phyloP scores from a whole-genome alignment of 2,888 invertebrate species.

The Polylopha cassiicola region DNA sequence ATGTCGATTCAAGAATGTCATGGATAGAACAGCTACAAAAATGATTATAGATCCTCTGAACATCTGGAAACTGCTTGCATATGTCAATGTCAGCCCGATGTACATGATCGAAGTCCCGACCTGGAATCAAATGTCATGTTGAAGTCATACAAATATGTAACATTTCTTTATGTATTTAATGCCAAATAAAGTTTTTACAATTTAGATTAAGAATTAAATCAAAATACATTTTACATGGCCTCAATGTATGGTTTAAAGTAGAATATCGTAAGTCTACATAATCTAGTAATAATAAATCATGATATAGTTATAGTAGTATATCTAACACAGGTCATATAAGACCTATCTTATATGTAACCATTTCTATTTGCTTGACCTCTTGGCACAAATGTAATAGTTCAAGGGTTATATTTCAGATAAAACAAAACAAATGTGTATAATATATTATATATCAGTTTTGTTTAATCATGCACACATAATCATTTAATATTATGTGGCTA shows the following conservation, averaged over 20 bases:
- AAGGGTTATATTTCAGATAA: too few species aligned
- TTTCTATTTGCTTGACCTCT: too few species aligned
- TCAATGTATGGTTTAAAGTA: not conserved
- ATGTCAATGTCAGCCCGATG: slow-evolving; percentile 92
- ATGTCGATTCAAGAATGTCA: slow-evolving; percentile 83
- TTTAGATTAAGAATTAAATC: not conserved
- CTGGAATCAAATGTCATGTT: slow-evolving; percentile 33
- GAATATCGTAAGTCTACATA: not conserved
- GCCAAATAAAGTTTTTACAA: slow-evolving; percentile 5
- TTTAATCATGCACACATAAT: too few species aligned
- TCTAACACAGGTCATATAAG: too few species aligned
- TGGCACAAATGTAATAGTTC: too few species aligned
- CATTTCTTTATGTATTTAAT: slow-evolving; percentile 3
- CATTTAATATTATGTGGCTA: too few species aligned
- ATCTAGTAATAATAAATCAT: too few species aligned
- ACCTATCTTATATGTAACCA: too few species aligned
- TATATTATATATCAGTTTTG: too few species aligned
- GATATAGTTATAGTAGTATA: too few species aligned
- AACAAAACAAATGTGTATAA: too few species aligned
- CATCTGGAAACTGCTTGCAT: slow-evolving; percentile 97
- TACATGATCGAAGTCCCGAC: slow-evolving; percentile 93
- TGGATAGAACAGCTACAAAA: slow-evolving; percentile 92
- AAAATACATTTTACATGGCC: not conserved
- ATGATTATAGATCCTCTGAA: slow-evolving; percentile 92
- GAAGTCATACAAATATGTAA: slow-evolving; percentile 13